phyloP scores from a whole-genome alignment of 2,888 invertebrate species.

The Petrophora chlorosata region DNA sequence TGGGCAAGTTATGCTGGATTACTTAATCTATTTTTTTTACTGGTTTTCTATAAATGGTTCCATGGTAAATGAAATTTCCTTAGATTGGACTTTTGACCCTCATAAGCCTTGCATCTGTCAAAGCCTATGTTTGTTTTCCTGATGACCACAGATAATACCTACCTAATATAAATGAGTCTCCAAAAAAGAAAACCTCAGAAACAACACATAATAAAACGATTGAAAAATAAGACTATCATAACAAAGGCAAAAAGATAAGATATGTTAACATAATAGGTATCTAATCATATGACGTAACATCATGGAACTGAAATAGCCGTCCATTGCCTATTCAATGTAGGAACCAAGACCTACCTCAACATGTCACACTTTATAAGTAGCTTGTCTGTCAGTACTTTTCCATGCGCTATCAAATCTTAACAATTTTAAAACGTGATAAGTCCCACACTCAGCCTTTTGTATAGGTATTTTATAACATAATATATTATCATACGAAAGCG shows the following conservation, averaged over 20 bases:
- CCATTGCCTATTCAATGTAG: constrained; percentile 32
- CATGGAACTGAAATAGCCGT: constrained; percentile 39
- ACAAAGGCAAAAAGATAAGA: neutral
- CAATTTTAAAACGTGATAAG: constrained; percentile 29
- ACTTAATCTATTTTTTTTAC: too few species aligned
- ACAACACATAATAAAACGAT: neutral
- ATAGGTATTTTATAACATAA: constrained; percentile 13
- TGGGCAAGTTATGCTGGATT: too few species aligned
- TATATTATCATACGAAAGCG: constrained; percentile 27
- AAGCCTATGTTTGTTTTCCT: too few species aligned
- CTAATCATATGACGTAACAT: constrained; percentile 43
- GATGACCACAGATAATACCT: neutral
- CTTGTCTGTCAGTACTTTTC: constrained; percentile 54
- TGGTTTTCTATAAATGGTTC: too few species aligned
- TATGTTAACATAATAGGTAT: constrained; percentile 16
- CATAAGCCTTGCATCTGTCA: too few species aligned
- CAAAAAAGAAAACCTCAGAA: neutral
- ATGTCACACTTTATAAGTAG: constrained; percentile 34
- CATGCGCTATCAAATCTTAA: constrained; percentile 54
- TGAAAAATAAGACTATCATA: neutral
- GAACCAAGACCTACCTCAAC: constrained; percentile 67
- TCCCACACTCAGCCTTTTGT: constrained; percentile 28
- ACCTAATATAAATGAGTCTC: neutral
- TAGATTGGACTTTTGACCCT: too few species aligned
- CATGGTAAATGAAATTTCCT: too few species aligned